Percentiles rank a stretch among this genome's conserved stretches.
phyloP scores from a whole-genome alignment of 2,113 vertebrate genomes.

The Pachyramphus minor region DNA sequence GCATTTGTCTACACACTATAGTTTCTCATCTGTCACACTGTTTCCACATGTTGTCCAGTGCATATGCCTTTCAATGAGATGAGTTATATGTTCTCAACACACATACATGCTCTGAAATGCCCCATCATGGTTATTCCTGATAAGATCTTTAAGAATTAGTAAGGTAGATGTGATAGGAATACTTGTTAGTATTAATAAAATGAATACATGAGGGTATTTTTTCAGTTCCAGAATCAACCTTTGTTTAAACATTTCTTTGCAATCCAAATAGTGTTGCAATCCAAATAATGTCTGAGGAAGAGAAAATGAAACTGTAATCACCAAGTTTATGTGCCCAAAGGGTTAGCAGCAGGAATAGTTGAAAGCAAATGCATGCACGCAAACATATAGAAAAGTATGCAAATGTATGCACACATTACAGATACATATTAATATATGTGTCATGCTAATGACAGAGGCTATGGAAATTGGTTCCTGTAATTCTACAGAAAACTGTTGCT shows the following conservation, averaged over 20 bases:
- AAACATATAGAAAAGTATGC: background rate
- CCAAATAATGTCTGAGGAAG: background rate
- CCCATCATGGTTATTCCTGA: background rate
- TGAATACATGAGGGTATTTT: background rate
- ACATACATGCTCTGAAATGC: background rate
- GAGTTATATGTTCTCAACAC: background rate
- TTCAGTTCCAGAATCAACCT: background rate
- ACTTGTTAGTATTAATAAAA: background rate
- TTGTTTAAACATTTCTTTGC: background rate
- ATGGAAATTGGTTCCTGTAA: background rate
- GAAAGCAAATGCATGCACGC: background rate
- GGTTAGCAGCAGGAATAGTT: background rate
- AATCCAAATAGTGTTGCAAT: background rate
- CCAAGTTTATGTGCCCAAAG: background rate
- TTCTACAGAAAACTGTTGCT: background rate
- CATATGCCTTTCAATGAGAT: background rate
- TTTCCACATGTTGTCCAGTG: background rate
- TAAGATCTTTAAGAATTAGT: background rate
- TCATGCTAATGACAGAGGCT: background rate
- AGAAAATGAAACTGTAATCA: background rate
- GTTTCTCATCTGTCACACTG: background rate
- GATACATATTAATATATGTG: background rate
- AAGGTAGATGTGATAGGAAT: background rate
- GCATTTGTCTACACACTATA: background rate
- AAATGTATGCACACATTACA: background rate